These are phyloP conservation scores for Lycophotia porphyrea DNA, from an alignment of 2,888 invertebrate genomes.

Conservation along the genomic window DNA sequence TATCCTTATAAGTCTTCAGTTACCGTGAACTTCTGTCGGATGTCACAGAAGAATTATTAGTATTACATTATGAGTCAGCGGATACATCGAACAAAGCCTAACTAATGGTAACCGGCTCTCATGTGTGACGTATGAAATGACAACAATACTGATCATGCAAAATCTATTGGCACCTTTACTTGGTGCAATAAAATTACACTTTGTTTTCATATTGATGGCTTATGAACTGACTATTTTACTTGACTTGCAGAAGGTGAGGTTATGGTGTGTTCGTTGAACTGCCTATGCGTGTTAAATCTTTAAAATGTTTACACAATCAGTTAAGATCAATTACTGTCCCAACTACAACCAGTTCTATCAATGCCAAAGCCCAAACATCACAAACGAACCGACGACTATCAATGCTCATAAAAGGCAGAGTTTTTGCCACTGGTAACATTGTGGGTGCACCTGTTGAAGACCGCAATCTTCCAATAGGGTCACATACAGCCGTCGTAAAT, in stretches of 20 bases:
- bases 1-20: slow-evolving; percentile 46
- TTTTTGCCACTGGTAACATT: slow-evolving; percentile 81
- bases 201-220: slow-evolving; percentile 40
- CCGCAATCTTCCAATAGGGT: slow-evolving; percentile 77
- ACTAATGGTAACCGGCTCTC: slow-evolving; percentile 53
- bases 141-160: slow-evolving; percentile 50
- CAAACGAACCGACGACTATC: slow-evolving; percentile 70
- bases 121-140: slow-evolving; percentile 52
- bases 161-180: slow-evolving; percentile 51
- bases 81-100: slow-evolving; percentile 47
- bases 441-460: slow-evolving; percentile 81
- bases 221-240: slow-evolving; percentile 19
- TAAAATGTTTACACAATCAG: slow-evolving; percentile 18
- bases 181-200: slow-evolving; percentile 48
- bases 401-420: slow-evolving; percentile 80
- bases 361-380: slow-evolving; percentile 70
- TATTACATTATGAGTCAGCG: slow-evolving; percentile 50
- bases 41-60: slow-evolving; percentile 55
- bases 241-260: background rate
- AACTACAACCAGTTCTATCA: slow-evolving; percentile 64
- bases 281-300: background rate
- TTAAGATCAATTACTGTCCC: slow-evolving; percentile 48
- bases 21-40: slow-evolving; percentile 48
- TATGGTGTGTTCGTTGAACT: slow-evolving; percentile 2
- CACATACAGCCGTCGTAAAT: slow-evolving; percentile 86